Conservation (phyloP, 2,113 vertebrate genomes). For the Barnardius zonarius region DNA sequence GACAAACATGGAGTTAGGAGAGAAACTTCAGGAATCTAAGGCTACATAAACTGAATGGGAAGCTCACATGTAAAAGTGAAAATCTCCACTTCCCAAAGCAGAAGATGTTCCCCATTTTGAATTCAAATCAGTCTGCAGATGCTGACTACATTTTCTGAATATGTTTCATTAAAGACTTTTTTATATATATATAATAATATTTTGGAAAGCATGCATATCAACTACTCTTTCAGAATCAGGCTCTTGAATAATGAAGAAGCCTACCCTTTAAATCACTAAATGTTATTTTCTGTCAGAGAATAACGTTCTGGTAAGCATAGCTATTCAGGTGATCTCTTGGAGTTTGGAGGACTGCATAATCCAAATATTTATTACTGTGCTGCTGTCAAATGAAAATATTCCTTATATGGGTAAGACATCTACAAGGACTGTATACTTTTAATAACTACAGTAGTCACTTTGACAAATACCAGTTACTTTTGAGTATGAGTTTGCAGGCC, state of each 20-base stretch:
- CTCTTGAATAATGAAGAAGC: background rate
- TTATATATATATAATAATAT: background rate
- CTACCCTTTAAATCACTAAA: background rate
- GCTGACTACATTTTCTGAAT: background rate
- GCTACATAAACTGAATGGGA: background rate
- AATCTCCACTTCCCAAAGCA: background rate
- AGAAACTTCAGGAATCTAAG: background rate
- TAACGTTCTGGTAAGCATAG: background rate
- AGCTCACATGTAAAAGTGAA: background rate
- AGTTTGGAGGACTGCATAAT: background rate
- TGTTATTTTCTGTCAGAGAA: background rate
- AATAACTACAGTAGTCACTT: background rate
- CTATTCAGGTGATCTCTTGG: background rate
- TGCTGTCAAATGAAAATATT: background rate
- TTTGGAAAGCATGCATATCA: background rate
- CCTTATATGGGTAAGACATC: background rate
- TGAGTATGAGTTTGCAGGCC: background rate
- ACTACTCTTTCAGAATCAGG: background rate
- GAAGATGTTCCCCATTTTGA: constrained; percentile 1
- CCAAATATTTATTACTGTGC: constrained; percentile 16
- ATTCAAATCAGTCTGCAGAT: background rate
- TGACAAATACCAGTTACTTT: background rate
- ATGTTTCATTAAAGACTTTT: background rate
- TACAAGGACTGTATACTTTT: background rate
- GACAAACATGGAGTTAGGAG: background rate